Base-by-base conservation (phyloP, 2,113 vertebrate genomes). In the Propithecus coquereli region DNA sequence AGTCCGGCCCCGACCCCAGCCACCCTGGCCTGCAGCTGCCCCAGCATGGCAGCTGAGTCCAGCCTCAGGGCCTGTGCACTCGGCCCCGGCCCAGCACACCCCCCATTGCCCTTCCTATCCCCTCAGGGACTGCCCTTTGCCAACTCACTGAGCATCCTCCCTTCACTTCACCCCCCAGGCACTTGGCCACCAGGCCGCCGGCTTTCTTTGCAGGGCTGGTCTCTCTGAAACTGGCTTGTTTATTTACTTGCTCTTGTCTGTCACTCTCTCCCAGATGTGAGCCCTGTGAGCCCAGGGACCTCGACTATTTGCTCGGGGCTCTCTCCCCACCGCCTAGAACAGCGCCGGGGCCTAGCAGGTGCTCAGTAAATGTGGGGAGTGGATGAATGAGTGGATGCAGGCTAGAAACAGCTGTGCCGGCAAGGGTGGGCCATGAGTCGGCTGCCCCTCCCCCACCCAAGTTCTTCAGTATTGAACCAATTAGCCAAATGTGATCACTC, bases 101-200 rank as follows among this genome's bases (percentile, higher is more conserved):
- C 40, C 45, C 40, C 40, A 68, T 37, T 6, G 54, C 37, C 43
- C 68, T 45, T 57, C 10, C 37, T 25, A 1, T 37, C 9, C n/a
- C 34, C 20, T 32, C 59, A n/a, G 34, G 37, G 73, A 14, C 66
- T 45, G 2, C 3, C n/a, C 30, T 2, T 2, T 8, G 12, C 45
- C 32, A 0, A 0, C 32, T 25, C 45, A 6, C 32, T 2, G 23
- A 23, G 70, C 30, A 0, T 47, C 63, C 52, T 65, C 23, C 23
- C 54, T 73, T 43, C 2, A 1, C 23, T 32, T 25, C 1, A 4
- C 12, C 14, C 16, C 32, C 0, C 4, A 45, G 32, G 68, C 20
- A 1, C 43, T 45, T n/a, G 0, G 12, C n/a, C 45, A n/a, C 37
- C 50, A n/a, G 0, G 0, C 0, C 5, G 43, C 5, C 68, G 5